A percentile compares a stretch with the other conserved stretches of the same genome.
These are phyloP conservation scores for Dicrostonyx torquatus DNA, from an alignment of 2,797 vertebrate species.

Conservation along the genomic window DNA sequence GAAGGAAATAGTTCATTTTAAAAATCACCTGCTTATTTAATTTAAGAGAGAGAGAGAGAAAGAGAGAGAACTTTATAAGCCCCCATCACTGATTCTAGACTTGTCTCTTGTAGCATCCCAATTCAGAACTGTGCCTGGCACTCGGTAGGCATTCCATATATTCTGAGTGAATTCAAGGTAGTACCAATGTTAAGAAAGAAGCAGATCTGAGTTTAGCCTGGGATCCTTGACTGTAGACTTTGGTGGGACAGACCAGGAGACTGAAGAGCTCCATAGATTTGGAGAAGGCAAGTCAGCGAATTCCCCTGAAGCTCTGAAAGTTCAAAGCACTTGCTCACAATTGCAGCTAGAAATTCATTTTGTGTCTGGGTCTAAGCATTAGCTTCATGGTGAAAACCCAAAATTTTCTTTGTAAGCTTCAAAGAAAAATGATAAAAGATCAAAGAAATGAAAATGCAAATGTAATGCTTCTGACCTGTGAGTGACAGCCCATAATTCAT, in stretches of 20 bases:
- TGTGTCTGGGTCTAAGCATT: not conserved
- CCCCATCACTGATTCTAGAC: not conserved
- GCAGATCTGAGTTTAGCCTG: not conserved
- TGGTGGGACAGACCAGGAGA: not conserved
- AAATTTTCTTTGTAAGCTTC: not conserved
- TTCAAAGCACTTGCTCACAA: not conserved
- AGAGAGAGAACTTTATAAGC: not conserved
- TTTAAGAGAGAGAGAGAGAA: not conserved
- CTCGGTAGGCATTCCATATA: not conserved
- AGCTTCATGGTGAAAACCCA: not conserved
- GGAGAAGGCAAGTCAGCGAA: not conserved
- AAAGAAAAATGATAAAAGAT: not conserved
- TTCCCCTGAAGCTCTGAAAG: not conserved
- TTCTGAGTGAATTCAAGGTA: constrained; percentile 15
- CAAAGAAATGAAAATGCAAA: constrained; percentile 20
- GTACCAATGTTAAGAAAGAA: not conserved
- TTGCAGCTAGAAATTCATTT: not conserved
- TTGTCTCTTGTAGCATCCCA: not conserved
- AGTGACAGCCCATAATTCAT: not conserved
- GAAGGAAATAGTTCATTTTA: constrained; percentile 37
- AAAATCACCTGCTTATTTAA: constrained; percentile 31
- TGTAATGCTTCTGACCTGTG: not conserved
- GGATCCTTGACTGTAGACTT: not conserved
- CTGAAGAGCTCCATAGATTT: not conserved
- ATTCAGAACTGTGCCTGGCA: not conserved